Evolutionary conservation across 2,797 vertebrate species (phyloP).

Genomic region (Sebastes flavidus): DNA sequence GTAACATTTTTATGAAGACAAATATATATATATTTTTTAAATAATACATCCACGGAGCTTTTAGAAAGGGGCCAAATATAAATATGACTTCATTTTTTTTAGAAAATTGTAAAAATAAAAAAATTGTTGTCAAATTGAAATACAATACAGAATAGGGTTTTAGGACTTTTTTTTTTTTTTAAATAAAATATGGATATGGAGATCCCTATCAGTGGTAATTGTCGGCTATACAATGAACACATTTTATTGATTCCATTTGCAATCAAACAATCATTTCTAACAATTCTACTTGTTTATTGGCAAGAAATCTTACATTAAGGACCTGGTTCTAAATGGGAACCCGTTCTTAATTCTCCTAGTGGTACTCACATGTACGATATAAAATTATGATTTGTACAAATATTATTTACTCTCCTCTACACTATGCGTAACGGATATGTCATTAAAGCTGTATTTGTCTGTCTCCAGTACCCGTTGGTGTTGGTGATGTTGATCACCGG

Average conservation of each 20-base stretch:
- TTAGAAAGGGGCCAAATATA: too few relatives aligned
- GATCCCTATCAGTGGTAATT: background rate
- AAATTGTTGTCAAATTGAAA: background rate
- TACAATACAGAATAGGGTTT: background rate
- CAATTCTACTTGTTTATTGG: background rate
- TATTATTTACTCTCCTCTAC: background rate
- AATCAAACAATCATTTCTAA: background rate
- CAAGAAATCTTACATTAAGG: background rate
- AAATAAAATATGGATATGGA: background rate
- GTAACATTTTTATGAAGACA: too few relatives aligned
- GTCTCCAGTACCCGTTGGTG: slow-evolving; percentile 88
- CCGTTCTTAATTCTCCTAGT: background rate
- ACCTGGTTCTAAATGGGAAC: background rate
- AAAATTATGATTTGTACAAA: background rate
- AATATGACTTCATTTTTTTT: too few relatives aligned
- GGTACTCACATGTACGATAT: background rate
- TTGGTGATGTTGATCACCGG: slow-evolving; percentile 89
- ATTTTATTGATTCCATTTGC: background rate
- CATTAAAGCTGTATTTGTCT: background rate
- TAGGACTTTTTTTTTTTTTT: background rate
- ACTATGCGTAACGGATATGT: background rate
- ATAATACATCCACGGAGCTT: too few relatives aligned
- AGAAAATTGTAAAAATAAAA: background rate
- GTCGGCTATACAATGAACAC: background rate
- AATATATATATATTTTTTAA: too few relatives aligned